Base-by-base conservation (phyloP, 2,888 invertebrate species). In the Auanema freiburgensis region DNA sequence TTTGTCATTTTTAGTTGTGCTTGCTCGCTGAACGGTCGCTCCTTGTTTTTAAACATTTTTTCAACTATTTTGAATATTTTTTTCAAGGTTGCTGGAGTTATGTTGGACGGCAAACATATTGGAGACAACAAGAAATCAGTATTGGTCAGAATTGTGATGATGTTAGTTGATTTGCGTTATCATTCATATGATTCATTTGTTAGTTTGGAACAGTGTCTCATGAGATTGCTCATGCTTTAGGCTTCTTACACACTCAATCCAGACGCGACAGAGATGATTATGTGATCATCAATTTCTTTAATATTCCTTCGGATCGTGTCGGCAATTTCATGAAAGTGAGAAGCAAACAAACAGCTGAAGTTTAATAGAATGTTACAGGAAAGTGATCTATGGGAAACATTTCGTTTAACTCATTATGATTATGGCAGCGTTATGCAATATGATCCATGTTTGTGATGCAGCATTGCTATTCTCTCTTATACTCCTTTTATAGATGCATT, bases 221-320 rank as follows among this genome's bases (percentile, higher is more conserved):
- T 24, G 52, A 52, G 10, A 18, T 52, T 5, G 52, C 52, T 52
- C 52, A 52, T 52, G 52, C 52, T 52, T 24, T 52, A 18, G 52
- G 52, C 23, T 52, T 52, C 25, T 18, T 52, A 6, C 52, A 52
- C 10, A 52, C 52, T 23, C 52, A 52, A 24, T 18, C 52, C 4
- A 16, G 52, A 52, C 4, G 6, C 3, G 25, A 18, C 23, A 18
- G 52, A 24, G 21, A 52, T 24, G 23, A 24, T 24, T 52, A 5
- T 24, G 52, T 52, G 18, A 18, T 18, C 4, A 46, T 46, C 10
- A 46, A 46, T 10, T 46, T 46, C 10, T 5, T 16, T 6, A 46
- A 46, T 21, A 46, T 46, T 46, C 4, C 3, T 18, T 10, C 46
- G 3, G 46, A 21, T 5, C 46, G 21, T 16, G 4, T 18, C 16